Evolutionary conservation across 2,888 invertebrate species (phyloP).

Genomic region (Ypsolopha scabrella): DNA sequence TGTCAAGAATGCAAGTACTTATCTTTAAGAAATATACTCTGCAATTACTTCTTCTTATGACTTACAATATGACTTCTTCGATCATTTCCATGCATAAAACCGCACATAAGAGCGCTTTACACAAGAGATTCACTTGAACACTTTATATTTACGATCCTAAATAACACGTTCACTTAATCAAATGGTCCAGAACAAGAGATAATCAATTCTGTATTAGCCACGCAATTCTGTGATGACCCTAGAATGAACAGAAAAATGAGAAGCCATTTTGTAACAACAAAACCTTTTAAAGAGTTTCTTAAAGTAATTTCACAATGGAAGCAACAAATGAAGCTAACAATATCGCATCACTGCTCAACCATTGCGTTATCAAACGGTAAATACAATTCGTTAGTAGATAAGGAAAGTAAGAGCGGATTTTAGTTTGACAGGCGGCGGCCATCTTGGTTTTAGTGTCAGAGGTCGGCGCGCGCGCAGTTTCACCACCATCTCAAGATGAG

Average conservation of each 20-base stretch:
- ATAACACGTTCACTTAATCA: slow-evolving; percentile 27
- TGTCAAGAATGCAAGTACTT: too few relatives aligned
- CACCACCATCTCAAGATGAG: slow-evolving; percentile 41
- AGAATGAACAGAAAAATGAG: neutral
- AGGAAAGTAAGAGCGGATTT: slow-evolving; percentile 51
- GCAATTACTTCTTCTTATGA: too few relatives aligned
- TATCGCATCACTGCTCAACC: slow-evolving; percentile 18
- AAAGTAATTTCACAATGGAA: slow-evolving; percentile 28
- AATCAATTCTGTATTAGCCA: slow-evolving; percentile 17
- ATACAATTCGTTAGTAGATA: slow-evolving; percentile 45
- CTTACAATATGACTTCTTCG: too few relatives aligned
- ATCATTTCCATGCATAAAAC: slow-evolving; percentile 1
- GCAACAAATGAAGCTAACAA: slow-evolving; percentile 29
- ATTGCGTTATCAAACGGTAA: slow-evolving; percentile 28
- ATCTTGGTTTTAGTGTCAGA: slow-evolving; percentile 55
- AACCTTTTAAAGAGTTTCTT: neutral
- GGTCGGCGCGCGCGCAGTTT: slow-evolving; percentile 48
- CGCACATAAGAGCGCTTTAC: slow-evolving; percentile 9
- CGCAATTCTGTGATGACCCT: neutral
- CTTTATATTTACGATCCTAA: slow-evolving; percentile 32
- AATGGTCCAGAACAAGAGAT: slow-evolving; percentile 20
- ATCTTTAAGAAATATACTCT: too few relatives aligned
- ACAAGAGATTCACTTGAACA: slow-evolving; percentile 24
- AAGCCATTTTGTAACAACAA: neutral
- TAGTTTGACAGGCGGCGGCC: slow-evolving; percentile 52